A percentile compares a stretch with the other conserved stretches of the same genome.
Evolutionary conservation across 2,113 vertebrate species (phyloP).

Genomic region (Uropsilus gracilis): DNA sequence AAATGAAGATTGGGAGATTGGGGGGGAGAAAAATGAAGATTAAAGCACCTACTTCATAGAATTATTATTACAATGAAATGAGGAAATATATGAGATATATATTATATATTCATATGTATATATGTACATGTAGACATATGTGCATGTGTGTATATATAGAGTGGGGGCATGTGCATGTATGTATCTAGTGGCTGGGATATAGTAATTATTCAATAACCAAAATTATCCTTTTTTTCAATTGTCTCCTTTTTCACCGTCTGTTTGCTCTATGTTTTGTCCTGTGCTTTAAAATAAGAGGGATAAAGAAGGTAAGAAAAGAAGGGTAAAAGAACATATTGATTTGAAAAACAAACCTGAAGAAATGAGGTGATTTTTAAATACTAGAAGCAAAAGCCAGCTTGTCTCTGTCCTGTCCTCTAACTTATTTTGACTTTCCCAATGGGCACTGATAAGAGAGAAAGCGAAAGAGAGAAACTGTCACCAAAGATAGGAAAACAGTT

Average conservation of each 20-base stretch:
- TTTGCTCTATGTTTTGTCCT: not conserved
- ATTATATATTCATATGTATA: not conserved
- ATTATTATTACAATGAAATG: slow-evolving; percentile 5
- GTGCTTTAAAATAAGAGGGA: not conserved
- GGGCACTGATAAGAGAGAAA: not conserved
- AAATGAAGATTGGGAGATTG: not conserved
- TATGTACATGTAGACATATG: not conserved
- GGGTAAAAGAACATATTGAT: not conserved
- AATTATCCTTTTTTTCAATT: not conserved
- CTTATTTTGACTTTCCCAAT: not conserved
- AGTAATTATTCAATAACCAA: not conserved
- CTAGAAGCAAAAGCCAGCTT: not conserved
- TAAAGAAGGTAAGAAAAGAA: slow-evolving; percentile 6
- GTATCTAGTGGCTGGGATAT: not conserved
- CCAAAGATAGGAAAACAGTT: not conserved
- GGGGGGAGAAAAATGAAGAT: not conserved
- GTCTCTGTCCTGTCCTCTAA: not conserved
- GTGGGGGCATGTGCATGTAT: too few relatives aligned
- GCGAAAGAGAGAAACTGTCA: not conserved
- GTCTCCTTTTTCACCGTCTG: not conserved
- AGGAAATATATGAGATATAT: not conserved
- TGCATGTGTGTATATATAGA: too few relatives aligned
- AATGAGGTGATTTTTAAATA: not conserved
- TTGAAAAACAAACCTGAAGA: slow-evolving; percentile 6
- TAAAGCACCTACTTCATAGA: not conserved